Conservation (phyloP, 2,888 invertebrate genomes). For the Plagiodera versicolora region DNA sequence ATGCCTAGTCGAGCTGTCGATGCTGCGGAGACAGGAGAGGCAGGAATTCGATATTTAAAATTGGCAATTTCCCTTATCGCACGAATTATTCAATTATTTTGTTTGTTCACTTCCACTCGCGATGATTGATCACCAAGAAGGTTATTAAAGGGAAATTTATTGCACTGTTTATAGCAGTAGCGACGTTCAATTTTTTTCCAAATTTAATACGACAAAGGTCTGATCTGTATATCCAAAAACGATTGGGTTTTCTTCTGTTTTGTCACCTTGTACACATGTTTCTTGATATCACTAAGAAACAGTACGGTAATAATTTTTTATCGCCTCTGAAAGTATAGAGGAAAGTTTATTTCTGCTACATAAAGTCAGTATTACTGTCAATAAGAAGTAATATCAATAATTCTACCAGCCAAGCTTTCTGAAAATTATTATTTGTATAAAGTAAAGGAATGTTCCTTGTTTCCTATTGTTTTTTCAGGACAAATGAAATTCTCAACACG, state of each 20-base stretch:
- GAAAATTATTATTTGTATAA: neutral
- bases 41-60: neutral
- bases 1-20: neutral
- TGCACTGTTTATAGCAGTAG: no score
- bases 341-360: neutral
- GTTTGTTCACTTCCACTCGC: neutral
- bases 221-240: no score
- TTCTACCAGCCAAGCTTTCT: neutral
- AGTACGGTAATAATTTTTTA: neutral
- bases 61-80: neutral
- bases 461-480: neutral
- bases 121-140: no score
- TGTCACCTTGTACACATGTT: neutral
- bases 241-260: no score
- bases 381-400: neutral
- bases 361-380: neutral
- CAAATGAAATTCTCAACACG: neutral
- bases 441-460: neutral
- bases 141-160: no score
- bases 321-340: neutral
- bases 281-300: neutral
- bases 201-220: no score
- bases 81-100: neutral
- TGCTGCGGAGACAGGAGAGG: neutral
- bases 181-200: no score